Percentiles rank a stretch among this genome's conserved stretches.
phyloP scores from a whole-genome alignment of 2,888 invertebrate genomes.

The Drosophila greeni region DNA sequence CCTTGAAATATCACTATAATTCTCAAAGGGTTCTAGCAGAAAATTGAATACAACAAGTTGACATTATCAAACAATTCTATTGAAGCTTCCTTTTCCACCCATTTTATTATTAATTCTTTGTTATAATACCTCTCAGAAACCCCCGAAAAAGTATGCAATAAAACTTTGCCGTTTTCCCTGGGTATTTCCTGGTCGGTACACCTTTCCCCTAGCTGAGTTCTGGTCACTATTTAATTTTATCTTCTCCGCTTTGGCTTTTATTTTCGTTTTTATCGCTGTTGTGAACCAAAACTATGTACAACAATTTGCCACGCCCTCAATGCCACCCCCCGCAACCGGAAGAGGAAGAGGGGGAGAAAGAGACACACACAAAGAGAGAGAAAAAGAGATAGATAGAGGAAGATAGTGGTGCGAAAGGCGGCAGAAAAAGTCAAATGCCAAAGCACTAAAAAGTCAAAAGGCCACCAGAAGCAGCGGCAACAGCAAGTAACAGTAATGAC shows the following conservation, averaged over 20 bases:
- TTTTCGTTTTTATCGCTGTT: conserved; percentile 56
- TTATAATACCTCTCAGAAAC: not conserved
- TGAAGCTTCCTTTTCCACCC: too few species aligned
- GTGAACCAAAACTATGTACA: conserved; percentile 55
- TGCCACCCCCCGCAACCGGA: not conserved
- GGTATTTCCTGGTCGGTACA: not conserved
- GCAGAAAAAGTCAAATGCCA: conserved; percentile 61
- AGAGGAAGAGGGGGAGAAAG: not conserved
- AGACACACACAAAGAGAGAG: not conserved
- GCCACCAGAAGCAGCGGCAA: conserved; percentile 48
- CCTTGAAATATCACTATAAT: not conserved
- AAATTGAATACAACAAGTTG: not conserved
- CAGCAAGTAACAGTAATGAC: conserved; percentile 56
- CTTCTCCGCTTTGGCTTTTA: conserved; percentile 58
- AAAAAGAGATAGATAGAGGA: conserved; percentile 15
- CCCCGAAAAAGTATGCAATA: not conserved
- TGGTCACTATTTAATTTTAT: conserved; percentile 71
- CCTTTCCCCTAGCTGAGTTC: conserved; percentile 4
- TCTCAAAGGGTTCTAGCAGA: not conserved
- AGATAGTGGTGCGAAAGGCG: conserved; percentile 23
- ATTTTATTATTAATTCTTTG: too few species aligned
- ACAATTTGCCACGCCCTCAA: conserved; percentile 47
- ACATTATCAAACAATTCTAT: not conserved
- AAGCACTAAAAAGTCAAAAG: conserved; percentile 69
- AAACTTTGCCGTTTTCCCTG: not conserved